Evolutionary conservation across 2,797 vertebrate genomes (phyloP).

Genomic region (Eulemur coronatus): DNA sequence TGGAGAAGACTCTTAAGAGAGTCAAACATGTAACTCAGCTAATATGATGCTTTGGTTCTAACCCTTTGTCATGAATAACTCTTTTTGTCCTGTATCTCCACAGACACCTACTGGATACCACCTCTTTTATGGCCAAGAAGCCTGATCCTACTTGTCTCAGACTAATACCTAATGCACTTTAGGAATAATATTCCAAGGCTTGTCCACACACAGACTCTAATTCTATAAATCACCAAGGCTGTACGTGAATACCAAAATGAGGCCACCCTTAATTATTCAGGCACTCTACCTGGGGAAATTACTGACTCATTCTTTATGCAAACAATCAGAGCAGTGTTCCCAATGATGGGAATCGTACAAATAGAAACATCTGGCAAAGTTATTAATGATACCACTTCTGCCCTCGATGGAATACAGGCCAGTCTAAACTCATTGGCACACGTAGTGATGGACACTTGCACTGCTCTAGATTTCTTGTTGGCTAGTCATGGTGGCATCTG

Average conservation of each 20-base stretch:
- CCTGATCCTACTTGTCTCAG: neutral
- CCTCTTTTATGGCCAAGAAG: neutral
- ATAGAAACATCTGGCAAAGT: neutral
- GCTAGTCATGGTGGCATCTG: neutral
- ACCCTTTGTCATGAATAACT: neutral
- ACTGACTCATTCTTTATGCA: slow-evolving; percentile 28
- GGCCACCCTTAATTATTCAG: slow-evolving; percentile 6
- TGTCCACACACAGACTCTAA: neutral
- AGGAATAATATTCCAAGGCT: neutral
- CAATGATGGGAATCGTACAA: neutral
- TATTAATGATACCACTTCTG: slow-evolving; percentile 40
- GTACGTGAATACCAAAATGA: slow-evolving; percentile 32
- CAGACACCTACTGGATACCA: neutral
- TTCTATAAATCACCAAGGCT: neutral
- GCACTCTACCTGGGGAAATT: slow-evolving; percentile 13
- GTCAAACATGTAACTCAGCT: neutral
- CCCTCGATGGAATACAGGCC: neutral
- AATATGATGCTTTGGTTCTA: neutral
- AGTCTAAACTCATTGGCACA: neutral
- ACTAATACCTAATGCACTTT: neutral
- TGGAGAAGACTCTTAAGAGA: neutral
- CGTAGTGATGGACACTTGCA: neutral
- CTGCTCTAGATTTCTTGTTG: neutral
- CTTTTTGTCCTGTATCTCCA: neutral
- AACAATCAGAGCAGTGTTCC: slow-evolving; percentile 33